Evolutionary conservation across 2,797 vertebrate genomes (phyloP).

Genomic region (Hoplostethus mediterraneus): DNA sequence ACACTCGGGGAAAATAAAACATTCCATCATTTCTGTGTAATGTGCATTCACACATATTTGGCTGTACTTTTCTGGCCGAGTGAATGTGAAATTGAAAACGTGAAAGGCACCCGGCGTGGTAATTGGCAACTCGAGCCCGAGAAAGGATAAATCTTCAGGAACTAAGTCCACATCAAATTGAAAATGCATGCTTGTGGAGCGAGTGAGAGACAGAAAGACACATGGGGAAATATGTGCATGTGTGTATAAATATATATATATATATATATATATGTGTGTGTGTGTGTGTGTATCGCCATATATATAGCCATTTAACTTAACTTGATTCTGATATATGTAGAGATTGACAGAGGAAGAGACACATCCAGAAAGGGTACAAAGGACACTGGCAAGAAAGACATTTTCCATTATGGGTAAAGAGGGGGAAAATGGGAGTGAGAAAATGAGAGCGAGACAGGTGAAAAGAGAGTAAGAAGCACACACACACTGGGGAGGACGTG

Average conservation of each 20-base stretch:
- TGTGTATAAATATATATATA: neutral
- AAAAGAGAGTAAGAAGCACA: conserved; percentile 29
- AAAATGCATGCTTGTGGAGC: conserved; percentile 54
- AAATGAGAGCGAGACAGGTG: neutral
- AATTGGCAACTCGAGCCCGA: conserved; percentile 53
- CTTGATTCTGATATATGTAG: neutral
- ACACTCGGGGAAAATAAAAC: conserved; percentile 7
- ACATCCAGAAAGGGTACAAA: conserved; percentile 21
- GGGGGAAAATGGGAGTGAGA: neutral
- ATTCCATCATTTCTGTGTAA: conserved; percentile 1
- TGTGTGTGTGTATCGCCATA: no score
- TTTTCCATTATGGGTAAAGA: neutral
- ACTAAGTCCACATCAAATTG: conserved; percentile 66
- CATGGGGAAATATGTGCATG: conserved; percentile 9
- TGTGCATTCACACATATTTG: conserved; percentile 50
- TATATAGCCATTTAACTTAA: neutral
- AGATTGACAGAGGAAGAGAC: conserved; percentile 2
- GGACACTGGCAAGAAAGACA: neutral
- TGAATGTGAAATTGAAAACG: conserved; percentile 67
- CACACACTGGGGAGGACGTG: conserved; percentile 22
- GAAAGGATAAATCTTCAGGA: conserved; percentile 61
- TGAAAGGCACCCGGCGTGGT: conserved; percentile 52
- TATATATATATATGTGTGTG: neutral
- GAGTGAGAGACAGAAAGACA: conserved; percentile 9
- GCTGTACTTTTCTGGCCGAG: conserved; percentile 51